Base-by-base conservation (phyloP, 2,113 vertebrate species). In the Sylvilagus bachmani region DNA sequence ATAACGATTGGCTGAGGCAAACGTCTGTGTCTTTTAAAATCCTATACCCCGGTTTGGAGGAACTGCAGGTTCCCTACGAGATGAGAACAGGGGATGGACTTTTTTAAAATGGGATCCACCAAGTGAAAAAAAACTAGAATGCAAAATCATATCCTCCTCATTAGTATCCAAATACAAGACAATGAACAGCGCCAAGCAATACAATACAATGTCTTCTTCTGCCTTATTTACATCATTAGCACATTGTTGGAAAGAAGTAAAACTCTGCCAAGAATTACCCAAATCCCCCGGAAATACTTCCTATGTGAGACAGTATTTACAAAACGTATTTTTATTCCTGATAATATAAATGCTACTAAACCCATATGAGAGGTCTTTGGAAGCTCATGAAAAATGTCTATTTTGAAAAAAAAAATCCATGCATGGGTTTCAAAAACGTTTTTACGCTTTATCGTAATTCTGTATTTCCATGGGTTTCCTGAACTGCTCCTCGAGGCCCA, bases 221-320 rank as follows among this genome's bases (percentile, higher is more conserved):
- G 4, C 77, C 49, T 90, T 64, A 86, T 78, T 93, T 78, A 31
- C 53, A 74, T 90, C 85, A 75, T 86, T 55, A 92, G 49, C 38
- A 78, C 85, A 78, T 12, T 58, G 55, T 38, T 94, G 31, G 80
- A 81, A 92, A 83, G 67, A 78, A 90, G 36, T 49, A 55, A 92
- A 92, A 95, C 69, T 61, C 87, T 91, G 66, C 8, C 66, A 80
- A 90, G 75, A 80, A 71, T 55, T 78, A 62, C 33, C 13, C 3
- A 58, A 5, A 55, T 44, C 64, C 82, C 62, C 24, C 29, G 86
- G 87, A 96, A 94, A 95, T 53, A 53, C 61, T 84, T 77, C 84
- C 58, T 55, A 86, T 38, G 71, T 27, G 11, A 86, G 87, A 79
- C 58, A 93, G 38, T 49, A 77, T 93, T 95, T 96, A 77, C 6